Evolutionary conservation across 2,797 vertebrate genomes (phyloP).

Genomic region (Choloepus didactylus): DNA sequence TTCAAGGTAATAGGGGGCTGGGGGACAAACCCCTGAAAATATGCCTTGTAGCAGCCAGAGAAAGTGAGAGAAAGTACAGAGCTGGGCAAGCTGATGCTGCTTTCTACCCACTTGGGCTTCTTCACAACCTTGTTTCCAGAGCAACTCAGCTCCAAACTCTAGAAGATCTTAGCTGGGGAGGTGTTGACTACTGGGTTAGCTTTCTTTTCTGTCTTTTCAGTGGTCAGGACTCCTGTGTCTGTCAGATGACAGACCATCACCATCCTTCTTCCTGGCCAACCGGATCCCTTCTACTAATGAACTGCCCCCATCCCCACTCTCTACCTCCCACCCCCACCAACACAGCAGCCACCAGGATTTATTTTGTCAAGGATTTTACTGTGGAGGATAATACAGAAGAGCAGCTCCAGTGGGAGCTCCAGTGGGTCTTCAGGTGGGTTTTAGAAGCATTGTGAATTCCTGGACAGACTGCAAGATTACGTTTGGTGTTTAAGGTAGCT

Average conservation of each 20-base stretch:
- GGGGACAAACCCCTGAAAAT: background rate
- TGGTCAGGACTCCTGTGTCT: background rate
- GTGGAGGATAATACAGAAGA: constrained; percentile 47
- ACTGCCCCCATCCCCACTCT: fast-evolving
- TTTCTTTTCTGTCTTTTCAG: constrained; percentile 35
- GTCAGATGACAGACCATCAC: background rate
- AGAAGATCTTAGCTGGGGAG: background rate
- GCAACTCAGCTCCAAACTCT: background rate
- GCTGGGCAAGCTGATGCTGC: background rate
- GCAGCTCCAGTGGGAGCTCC: background rate
- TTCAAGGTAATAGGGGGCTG: background rate
- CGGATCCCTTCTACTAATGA: background rate
- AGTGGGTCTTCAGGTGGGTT: background rate
- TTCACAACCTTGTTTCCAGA: constrained; percentile 25
- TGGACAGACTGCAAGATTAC: constrained; percentile 66
- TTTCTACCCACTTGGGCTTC: background rate
- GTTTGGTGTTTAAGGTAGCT: constrained; percentile 91
- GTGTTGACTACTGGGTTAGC: background rate
- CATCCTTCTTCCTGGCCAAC: background rate
- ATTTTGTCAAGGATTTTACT: constrained; percentile 70
- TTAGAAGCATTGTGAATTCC: background rate
- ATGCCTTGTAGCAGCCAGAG: background rate
- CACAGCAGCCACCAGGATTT: constrained; percentile 29
- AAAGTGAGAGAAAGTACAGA: background rate
- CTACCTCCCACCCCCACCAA: background rate